Evolutionary conservation across 2,113 vertebrate species (phyloP), one percentile per base, ranked within the genome.

Genomic region (Plecotus auritus): DNA sequence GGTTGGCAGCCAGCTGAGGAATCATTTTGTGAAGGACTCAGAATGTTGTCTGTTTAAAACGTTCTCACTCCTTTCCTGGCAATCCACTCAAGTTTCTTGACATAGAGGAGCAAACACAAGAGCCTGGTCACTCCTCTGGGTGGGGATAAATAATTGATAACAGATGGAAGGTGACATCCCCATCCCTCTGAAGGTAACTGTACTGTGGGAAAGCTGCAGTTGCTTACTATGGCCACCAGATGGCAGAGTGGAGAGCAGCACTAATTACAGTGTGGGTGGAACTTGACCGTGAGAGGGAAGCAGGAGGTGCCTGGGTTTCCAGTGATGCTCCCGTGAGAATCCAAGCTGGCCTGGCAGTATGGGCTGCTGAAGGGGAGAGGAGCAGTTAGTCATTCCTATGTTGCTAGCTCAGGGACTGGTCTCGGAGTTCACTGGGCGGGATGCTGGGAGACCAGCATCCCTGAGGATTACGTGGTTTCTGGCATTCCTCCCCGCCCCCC

Each of bases 171-270:
- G 30, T 81, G 30, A 28, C 23, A 7, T 13, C 64, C 7, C 18
- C 4, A 23, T 11, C 23, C 23, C 0, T 0, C n/a, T n/a, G 37
- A 82, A 72, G 17, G 37, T 22, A 16, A n/a, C 47, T 7, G 17
- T 20, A 22, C 28, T 23, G 22, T 5, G 59, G 85, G 69, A 70
- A 81, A 28, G 45, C 28, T 20, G 93, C 77, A 90, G 12, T 74
- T 93, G 5, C 83, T 0, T 2, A 35, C 0, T 11, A 0, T 66
- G 56, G 47, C 69, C 94, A 95, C 61, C 13, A 94, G 96, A 70
- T 69, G 94, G 86, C 95, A 89, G 78, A 73, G 61, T 49, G 61
- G 40, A 78, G 49, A 85, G 35, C 20, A 32, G 47, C 2, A 1
- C n/a, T 16, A 20, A 30, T 37, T 49, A 11, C 3, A 23, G 26